A percentile compares a stretch with the other conserved stretches of the same genome.
phyloP scores from a whole-genome alignment of 23 tunicate genomes.

The Styela clava region DNA sequence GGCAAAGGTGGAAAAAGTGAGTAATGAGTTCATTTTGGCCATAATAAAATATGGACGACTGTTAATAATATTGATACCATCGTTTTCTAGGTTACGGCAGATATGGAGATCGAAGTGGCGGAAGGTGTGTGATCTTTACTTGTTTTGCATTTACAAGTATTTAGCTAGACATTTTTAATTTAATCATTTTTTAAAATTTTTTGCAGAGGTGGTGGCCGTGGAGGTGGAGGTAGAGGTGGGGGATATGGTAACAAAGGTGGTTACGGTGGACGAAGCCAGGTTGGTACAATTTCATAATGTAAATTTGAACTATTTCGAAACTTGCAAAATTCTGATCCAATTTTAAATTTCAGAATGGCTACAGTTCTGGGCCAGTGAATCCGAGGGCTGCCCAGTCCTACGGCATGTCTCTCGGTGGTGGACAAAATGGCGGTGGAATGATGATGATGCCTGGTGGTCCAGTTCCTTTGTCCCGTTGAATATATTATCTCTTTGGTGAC shows the following conservation, averaged over 20 bases:
- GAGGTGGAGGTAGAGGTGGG: constrained; percentile 49
- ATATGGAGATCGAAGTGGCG: neutral
- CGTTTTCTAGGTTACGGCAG: neutral
- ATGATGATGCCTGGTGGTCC: constrained; percentile 78
- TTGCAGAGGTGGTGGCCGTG: constrained; percentile 55
- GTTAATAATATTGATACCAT: too few relatives aligned
- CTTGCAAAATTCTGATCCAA: too few relatives aligned
- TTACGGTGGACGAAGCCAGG: constrained; percentile 24
- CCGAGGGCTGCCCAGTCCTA: neutral
- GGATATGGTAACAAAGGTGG: constrained; percentile 13
- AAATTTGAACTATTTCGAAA: neutral
- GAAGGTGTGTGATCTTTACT: neutral
- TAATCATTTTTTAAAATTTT: too few relatives aligned
- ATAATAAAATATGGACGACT: neutral
- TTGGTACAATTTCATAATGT: constrained; percentile 1
- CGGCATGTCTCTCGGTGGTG: neutral
- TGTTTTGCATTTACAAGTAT: too few relatives aligned
- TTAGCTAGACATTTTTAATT: too few relatives aligned
- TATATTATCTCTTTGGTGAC: neutral
- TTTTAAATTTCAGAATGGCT: neutral
- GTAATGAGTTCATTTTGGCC: neutral
- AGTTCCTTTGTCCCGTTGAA: constrained; percentile 26
- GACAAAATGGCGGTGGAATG: neutral
- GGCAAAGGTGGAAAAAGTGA: constrained; percentile 21
- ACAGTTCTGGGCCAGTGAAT: neutral